phyloP scores from a whole-genome alignment of 2,888 invertebrate genomes.

The Aspidapion aeneum region DNA sequence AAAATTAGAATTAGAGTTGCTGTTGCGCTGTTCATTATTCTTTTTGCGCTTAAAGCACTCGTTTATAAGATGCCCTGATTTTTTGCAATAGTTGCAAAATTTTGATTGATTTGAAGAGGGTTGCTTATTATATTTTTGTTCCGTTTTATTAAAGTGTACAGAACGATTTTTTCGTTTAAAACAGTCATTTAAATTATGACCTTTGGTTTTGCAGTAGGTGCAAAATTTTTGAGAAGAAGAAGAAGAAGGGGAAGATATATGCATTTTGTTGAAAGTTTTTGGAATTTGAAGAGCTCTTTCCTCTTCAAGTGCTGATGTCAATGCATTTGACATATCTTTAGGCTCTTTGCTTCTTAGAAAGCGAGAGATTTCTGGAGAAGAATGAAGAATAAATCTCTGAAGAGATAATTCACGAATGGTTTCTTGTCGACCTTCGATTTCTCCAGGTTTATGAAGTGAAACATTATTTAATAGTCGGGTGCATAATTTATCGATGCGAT shows the following conservation, averaged over 20 bases:
- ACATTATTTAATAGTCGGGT: not conserved
- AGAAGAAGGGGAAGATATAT: too few species aligned
- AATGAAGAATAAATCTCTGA: slow-evolving; percentile 16
- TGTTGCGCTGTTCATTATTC: slow-evolving; percentile 9
- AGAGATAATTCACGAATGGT: slow-evolving; percentile 1
- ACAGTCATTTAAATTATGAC: slow-evolving; percentile 8
- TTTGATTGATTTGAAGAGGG: slow-evolving; percentile 10
- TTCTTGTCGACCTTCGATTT: not conserved
- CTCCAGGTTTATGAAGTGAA: not conserved
- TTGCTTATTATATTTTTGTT: too few species aligned
- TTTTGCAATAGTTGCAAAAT: slow-evolving; percentile 21
- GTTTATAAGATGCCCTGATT: slow-evolving; percentile 16
- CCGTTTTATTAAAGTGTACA: not conserved
- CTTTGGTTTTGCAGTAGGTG: slow-evolving; percentile 6
- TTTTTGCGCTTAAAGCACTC: slow-evolving; percentile 18
- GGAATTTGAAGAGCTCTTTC: slow-evolving; percentile 1
- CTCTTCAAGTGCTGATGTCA: slow-evolving; percentile 10
- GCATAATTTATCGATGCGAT: not conserved
- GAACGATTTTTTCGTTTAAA: not conserved
- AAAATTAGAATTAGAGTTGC: too few species aligned
- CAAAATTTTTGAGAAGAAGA: slow-evolving; percentile 5
- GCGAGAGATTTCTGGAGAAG: slow-evolving; percentile 9
- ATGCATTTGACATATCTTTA: slow-evolving; percentile 8
- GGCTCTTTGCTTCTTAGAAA: slow-evolving; percentile 11
- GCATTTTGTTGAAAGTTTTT: too few species aligned